Percentiles rank a stretch among this genome's conserved stretches.
Conservation (phyloP, 2,888 invertebrate species). For the Megastigmus dorsalis region DNA sequence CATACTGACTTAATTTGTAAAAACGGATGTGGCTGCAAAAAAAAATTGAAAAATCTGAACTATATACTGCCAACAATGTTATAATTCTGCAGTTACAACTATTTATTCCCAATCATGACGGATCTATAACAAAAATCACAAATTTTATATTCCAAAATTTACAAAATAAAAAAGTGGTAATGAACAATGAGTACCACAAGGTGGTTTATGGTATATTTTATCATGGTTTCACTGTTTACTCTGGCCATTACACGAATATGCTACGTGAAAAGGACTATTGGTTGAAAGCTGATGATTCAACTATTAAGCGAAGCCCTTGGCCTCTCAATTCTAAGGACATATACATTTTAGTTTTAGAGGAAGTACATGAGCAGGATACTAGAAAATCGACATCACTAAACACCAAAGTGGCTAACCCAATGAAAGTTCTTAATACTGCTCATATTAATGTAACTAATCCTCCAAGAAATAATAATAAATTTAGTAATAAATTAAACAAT, state of each 20-base stretch:
- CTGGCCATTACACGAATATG: slow-evolving; percentile 11
- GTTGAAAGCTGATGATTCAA: not conserved
- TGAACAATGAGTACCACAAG: not conserved
- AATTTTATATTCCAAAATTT: not conserved
- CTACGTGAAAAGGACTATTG: not conserved
- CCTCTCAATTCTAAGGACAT: not conserved
- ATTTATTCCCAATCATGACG: not conserved
- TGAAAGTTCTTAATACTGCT: too few species aligned
- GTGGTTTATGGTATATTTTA: slow-evolving; percentile 10
- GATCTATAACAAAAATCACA: not conserved
- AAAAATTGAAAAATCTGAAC: not conserved
- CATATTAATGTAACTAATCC: too few species aligned
- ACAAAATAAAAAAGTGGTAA: not conserved
- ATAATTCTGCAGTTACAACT: not conserved
- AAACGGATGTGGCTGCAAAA: not conserved
- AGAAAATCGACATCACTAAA: too few species aligned
- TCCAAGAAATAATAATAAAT: too few species aligned
- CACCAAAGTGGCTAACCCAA: too few species aligned
- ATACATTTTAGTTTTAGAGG: slow-evolving; percentile 1
- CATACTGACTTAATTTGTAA: not conserved
- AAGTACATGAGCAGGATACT: too few species aligned
- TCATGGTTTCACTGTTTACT: not conserved
- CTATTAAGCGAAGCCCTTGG: not conserved
- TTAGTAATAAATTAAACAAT: too few species aligned
- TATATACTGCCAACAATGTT: not conserved